phyloP scores from a whole-genome alignment of 2,113 vertebrate genomes.

The Etia nguti region DNA sequence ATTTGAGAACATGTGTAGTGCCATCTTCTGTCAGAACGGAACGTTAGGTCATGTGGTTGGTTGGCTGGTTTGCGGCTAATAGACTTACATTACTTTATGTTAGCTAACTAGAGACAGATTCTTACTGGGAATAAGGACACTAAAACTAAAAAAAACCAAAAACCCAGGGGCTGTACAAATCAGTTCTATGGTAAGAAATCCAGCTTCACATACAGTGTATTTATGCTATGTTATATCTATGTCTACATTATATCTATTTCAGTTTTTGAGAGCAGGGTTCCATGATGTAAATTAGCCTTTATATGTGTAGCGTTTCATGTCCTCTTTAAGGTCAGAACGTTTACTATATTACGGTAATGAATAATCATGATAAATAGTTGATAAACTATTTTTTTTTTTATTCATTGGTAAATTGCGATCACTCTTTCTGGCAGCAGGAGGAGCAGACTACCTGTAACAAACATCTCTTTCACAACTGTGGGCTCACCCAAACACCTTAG shows the following conservation, averaged over 20 bases:
- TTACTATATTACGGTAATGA: background rate
- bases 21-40: background rate
- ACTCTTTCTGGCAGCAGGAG: background rate
- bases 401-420: background rate
- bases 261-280: background rate
- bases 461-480: background rate
- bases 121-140: background rate
- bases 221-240: background rate
- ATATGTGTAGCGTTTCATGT: background rate
- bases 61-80: background rate
- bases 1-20: background rate
- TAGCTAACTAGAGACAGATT: background rate
- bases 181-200: background rate
- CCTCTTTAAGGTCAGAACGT: background rate
- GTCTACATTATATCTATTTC: background rate
- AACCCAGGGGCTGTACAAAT: too few species aligned
- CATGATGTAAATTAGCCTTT: background rate
- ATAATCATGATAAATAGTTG: background rate
- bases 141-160: background rate
- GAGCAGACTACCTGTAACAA: background rate
- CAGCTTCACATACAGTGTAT: background rate
- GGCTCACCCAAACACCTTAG: background rate
- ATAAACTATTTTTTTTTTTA: background rate
- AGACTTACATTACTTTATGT: background rate
- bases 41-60: background rate